These are phyloP conservation scores for Syrista parreyssii DNA, from an alignment of 2,888 invertebrate genomes.

Conservation along the genomic window DNA sequence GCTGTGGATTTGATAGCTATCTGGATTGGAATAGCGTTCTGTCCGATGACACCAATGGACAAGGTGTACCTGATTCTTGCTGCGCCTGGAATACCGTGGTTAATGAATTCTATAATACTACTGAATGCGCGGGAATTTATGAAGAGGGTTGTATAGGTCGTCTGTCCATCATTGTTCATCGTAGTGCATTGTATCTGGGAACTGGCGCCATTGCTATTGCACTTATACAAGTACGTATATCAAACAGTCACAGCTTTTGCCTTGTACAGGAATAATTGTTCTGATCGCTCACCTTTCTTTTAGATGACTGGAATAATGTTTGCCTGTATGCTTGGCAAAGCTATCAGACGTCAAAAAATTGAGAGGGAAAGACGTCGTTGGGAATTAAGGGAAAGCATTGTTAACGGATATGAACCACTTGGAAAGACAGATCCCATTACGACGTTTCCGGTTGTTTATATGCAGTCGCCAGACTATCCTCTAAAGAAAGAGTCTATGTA, in stretches of 20 bases:
- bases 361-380: constrained; percentile 78
- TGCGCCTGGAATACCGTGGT: constrained; percentile 65
- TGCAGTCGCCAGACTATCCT: constrained; percentile 46
- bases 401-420: constrained; percentile 65
- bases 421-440: constrained; percentile 58
- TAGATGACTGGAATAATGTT: constrained; percentile 89
- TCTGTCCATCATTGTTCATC: constrained; percentile 73
- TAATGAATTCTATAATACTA: constrained; percentile 46
- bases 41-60: constrained; percentile 44
- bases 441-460: constrained; percentile 57
- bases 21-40: constrained; percentile 71
- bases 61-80: constrained; percentile 72
- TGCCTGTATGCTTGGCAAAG: constrained; percentile 88
- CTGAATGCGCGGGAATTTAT: constrained; percentile 39
- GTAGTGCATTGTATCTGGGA: constrained; percentile 78
- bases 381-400: constrained; percentile 74
- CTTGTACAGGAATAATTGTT: background rate
- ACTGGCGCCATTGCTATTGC: constrained; percentile 84
- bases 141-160: constrained; percentile 72
- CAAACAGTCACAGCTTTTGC: background rate
- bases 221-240: constrained; percentile 76
- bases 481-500: constrained; percentile 26
- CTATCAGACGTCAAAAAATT: constrained; percentile 82
- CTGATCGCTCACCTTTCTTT: constrained; percentile 30
- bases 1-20: constrained; percentile 61